These are phyloP conservation scores for Lepidocyrtoides sp. DNA, from an alignment of 2,888 invertebrate genomes.

Conservation along the genomic window DNA sequence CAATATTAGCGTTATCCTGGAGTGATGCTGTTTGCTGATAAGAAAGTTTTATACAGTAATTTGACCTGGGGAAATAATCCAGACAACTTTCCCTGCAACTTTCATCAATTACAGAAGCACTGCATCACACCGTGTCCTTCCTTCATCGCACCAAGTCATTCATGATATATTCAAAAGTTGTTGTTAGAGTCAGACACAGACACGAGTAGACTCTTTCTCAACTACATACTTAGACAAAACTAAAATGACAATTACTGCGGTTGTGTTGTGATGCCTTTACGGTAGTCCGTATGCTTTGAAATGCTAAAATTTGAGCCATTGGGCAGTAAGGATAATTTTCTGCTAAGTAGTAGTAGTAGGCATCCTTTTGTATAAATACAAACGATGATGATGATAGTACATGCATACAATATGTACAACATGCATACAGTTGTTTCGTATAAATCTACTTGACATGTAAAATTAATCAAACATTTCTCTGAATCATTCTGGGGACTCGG, in stretches of 20 bases:
- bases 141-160: neutral
- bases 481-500: constrained; percentile 26
- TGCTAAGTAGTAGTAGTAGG: neutral
- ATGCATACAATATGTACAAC: neutral
- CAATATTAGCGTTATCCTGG: no score
- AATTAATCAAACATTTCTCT: constrained; percentile 72
- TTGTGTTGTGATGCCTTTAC: neutral
- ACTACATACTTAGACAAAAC: neutral
- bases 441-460: constrained; percentile 13
- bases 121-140: neutral
- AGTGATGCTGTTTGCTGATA: neutral
- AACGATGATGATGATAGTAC: neutral
- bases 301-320: constrained; percentile 33
- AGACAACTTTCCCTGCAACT: no score
- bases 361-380: neutral
- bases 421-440: neutral
- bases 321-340: constrained; percentile 19
- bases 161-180: neutral
- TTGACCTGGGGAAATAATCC: no score
- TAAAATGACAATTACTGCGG: constrained; percentile 8
- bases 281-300: constrained; percentile 30
- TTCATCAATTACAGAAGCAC: no score
- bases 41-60: no score
- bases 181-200: constrained; percentile 11
- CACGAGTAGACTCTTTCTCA: no score